These are phyloP conservation scores for Agrochola macilenta DNA, from an alignment of 2,888 invertebrate genomes.

Conservation along the genomic window DNA sequence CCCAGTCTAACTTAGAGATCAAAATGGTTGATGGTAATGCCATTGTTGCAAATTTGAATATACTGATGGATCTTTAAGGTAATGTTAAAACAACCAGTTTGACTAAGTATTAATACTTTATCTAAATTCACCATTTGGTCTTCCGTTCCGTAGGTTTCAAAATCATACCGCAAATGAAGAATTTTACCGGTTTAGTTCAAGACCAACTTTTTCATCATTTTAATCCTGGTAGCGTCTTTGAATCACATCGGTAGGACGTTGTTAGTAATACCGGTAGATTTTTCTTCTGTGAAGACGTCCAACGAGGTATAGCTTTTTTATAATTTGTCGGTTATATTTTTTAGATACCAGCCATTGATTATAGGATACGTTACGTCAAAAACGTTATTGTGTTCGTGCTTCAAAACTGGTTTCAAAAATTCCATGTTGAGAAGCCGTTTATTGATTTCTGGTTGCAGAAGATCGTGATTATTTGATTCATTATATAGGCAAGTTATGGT, in stretches of 20 bases:
- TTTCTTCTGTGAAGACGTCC: neutral
- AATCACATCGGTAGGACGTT: neutral
- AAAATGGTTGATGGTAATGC: neutral
- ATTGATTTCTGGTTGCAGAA: slow-evolving; percentile 60
- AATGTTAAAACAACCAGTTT: neutral
- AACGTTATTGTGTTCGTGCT: slow-evolving; percentile 57
- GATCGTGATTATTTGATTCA: slow-evolving; percentile 59
- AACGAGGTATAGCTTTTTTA: slow-evolving; percentile 16
- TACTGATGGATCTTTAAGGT: neutral
- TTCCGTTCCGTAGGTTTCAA: neutral
- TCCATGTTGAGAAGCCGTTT: slow-evolving; percentile 55
- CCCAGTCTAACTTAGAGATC: neutral
- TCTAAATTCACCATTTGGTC: neutral
- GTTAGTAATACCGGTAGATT: neutral
- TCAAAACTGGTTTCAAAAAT: slow-evolving; percentile 61
- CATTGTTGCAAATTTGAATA: neutral
- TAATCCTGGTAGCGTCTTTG: neutral
- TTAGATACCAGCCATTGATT: slow-evolving; percentile 44
- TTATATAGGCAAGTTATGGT: slow-evolving; percentile 37
- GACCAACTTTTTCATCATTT: neutral
- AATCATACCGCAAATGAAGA: neutral
- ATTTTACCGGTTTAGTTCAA: neutral
- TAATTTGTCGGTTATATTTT: slow-evolving; percentile 56
- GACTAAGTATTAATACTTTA: neutral
- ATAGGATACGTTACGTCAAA: slow-evolving; percentile 59